A percentile compares a stretch with the other conserved stretches of the same genome.
phyloP scores from a whole-genome alignment of 2,113 vertebrate genomes.

The Ciconia stormi region DNA sequence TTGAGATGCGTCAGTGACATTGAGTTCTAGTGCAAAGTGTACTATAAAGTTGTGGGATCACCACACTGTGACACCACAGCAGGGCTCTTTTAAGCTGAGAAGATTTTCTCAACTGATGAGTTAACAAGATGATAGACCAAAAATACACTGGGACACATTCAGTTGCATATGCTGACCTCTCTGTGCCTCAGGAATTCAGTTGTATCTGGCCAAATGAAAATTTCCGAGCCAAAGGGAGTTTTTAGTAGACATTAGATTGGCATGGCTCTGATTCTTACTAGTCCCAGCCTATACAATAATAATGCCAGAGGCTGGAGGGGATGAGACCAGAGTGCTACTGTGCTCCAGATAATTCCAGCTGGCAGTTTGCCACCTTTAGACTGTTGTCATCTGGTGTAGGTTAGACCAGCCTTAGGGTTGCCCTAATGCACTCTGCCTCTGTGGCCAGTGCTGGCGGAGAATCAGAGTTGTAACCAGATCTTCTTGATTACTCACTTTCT shows the following conservation, averaged over 20 bases:
- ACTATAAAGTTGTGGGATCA: conserved; percentile 27
- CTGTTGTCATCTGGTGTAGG: background rate
- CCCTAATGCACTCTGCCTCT: accelerated
- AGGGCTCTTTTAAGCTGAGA: background rate
- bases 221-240: background rate
- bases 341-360: background rate
- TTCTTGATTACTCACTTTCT: background rate
- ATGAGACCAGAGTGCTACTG: background rate
- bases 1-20: conserved; percentile 55
- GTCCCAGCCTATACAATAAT: background rate
- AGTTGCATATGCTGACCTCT: conserved; percentile 4
- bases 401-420: background rate
- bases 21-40: conserved; percentile 42
- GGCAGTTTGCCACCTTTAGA: background rate
- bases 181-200: background rate
- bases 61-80: background rate
- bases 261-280: background rate
- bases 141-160: conserved; percentile 26
- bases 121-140: conserved; percentile 44
- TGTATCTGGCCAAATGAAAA: conserved; percentile 16
- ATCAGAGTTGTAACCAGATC: background rate
- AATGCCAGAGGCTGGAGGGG: background rate
- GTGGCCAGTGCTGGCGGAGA: background rate
- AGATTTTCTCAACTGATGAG: conserved; percentile 52
- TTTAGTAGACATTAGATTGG: background rate